These are phyloP conservation scores for Leptodactylus fuscus DNA, from an alignment of 2,113 vertebrate species.

Conservation along the genomic window DNA sequence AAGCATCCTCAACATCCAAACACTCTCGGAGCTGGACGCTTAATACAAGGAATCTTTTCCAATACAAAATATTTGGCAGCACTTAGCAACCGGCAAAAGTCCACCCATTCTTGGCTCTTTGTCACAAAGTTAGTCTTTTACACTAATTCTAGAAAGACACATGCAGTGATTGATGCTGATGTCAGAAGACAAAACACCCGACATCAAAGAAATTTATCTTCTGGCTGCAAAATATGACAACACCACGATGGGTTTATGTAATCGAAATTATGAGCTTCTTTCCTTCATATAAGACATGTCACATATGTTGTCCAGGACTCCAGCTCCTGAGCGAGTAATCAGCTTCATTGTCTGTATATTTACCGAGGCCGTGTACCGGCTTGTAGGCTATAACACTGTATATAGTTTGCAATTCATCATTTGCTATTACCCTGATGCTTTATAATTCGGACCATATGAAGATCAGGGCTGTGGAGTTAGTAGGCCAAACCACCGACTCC, in stretches of 20 bases:
- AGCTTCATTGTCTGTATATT: not conserved
- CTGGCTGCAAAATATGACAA: not conserved
- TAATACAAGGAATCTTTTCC: slow-evolving; percentile 69
- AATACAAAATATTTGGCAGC: slow-evolving; percentile 77
- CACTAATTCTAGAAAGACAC: not conserved
- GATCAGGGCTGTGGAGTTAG: too few species aligned
- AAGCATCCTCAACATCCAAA: slow-evolving; percentile 69
- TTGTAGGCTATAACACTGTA: not conserved
- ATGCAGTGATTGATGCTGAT: not conserved
- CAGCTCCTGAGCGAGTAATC: not conserved
- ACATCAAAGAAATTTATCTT: not conserved
- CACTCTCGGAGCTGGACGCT: slow-evolving; percentile 58
- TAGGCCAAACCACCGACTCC: too few species aligned
- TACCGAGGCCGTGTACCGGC: not conserved
- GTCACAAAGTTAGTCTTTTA: not conserved
- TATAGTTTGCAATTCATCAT: not conserved
- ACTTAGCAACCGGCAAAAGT: slow-evolving; percentile 78
- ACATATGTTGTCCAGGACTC: not conserved
- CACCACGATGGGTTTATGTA: too few species aligned
- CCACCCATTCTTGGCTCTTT: slow-evolving; percentile 68
- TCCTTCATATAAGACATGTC: not conserved
- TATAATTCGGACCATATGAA: not conserved
- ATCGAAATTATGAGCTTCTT: not conserved
- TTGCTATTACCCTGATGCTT: not conserved
- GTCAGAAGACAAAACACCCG: not conserved